Evolutionary conservation across 1,140 invertebrate species (phyloP).

Genomic region (Tetramorium simillimum): DNA sequence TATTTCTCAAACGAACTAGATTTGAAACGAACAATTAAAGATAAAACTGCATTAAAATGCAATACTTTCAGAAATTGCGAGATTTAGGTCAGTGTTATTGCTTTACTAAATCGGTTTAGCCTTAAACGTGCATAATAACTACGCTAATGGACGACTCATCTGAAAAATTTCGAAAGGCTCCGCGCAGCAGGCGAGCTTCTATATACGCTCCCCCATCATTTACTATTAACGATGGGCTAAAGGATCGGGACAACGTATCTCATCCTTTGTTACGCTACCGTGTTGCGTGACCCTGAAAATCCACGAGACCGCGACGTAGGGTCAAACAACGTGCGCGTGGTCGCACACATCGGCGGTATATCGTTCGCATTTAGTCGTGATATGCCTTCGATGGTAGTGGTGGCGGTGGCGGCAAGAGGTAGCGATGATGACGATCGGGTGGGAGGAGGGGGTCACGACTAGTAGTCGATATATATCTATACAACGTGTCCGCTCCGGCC

Average conservation of each 20-base stretch:
- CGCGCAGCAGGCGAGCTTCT: not conserved
- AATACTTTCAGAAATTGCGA: not conserved
- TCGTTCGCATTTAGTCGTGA: slow-evolving; percentile 11
- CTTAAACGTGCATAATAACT: not conserved
- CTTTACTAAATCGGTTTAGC: not conserved
- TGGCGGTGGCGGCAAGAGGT: not conserved
- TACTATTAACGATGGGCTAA: slow-evolving; percentile 12
- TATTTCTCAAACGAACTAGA: not conserved
- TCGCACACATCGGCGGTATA: slow-evolving; percentile 2
- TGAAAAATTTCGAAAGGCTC: not conserved
- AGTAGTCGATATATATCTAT: slow-evolving; percentile 67
- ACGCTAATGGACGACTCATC: not conserved
- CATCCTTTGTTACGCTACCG: not conserved
- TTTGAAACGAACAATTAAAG: not conserved
- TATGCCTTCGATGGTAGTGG: slow-evolving; percentile 5
- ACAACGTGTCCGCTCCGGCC: slow-evolving; percentile 60
- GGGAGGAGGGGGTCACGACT: slow-evolving; percentile 37
- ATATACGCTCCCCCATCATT: not conserved
- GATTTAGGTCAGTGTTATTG: not conserved
- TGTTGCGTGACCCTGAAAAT: slow-evolving; percentile 47
- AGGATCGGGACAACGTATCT: slow-evolving; percentile 26
- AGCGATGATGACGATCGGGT: slow-evolving; percentile 22
- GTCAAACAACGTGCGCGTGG: slow-evolving; percentile 43
- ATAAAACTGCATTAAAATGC: not conserved
- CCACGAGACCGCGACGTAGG: slow-evolving; percentile 54